Evolutionary conservation across 2,113 vertebrate genomes (phyloP).

Genomic region (Elephantulus edwardii): DNA sequence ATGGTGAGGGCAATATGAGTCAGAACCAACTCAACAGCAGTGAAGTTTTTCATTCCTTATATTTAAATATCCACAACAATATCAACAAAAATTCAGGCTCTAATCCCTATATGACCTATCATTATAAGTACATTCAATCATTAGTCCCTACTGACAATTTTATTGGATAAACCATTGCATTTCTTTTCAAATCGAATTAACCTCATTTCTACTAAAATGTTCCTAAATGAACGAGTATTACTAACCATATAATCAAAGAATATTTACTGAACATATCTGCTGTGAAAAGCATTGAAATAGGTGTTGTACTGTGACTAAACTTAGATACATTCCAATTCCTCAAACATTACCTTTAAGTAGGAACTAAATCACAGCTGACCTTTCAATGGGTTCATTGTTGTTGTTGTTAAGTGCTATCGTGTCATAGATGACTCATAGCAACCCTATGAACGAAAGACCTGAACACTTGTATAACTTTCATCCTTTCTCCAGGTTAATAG

Average conservation of each 20-base stretch:
- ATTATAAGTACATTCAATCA: background rate
- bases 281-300: background rate
- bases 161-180: background rate
- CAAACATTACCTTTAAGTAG: no score
- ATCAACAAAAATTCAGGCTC: background rate
- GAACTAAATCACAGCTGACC: no score
- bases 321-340: background rate
- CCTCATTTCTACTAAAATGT: background rate
- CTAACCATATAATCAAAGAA: background rate
- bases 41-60: no score
- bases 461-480: no score
- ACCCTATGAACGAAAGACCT: no score
- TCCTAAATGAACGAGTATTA: background rate
- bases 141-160: background rate
- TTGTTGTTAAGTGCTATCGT: no score
- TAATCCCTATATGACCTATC: background rate
- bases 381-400: no score
- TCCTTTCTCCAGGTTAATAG: no score
- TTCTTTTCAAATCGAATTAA: background rate
- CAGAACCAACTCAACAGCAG: no score
- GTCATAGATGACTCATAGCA: no score
- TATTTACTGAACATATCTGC: background rate
- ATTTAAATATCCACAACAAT: no score
- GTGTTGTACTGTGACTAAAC: background rate
- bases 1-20: no score